Percentiles rank a stretch among this genome's conserved stretches.
Conservation (phyloP, 1,140 invertebrate genomes). For the Tetramorium alpestre region DNA sequence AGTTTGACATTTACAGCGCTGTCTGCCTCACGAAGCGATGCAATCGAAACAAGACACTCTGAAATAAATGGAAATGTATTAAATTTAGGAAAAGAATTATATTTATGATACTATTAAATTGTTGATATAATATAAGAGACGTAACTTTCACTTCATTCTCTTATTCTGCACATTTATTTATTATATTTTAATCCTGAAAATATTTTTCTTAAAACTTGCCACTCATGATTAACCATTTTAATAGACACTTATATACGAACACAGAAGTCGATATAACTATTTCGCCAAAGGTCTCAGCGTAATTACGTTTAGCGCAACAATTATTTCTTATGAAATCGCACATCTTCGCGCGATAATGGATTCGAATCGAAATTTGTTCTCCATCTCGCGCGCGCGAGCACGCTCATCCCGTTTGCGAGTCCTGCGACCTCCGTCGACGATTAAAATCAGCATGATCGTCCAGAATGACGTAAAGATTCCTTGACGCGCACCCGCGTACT, state of each 20-base stretch:
- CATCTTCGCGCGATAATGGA: constrained; percentile 9
- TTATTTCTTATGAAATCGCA: constrained; percentile 39
- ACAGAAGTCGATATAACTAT: background rate
- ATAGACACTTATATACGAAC: background rate
- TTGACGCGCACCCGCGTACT: constrained; percentile 41
- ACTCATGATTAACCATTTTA: background rate
- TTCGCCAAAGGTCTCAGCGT: background rate
- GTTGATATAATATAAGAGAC: background rate
- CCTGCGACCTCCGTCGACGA: constrained; percentile 24
- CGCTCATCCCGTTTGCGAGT: constrained; percentile 11
- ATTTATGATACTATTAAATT: background rate
- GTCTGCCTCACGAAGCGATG: background rate
- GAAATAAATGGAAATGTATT: background rate
- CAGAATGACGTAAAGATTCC: constrained; percentile 69
- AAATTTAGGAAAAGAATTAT: background rate
- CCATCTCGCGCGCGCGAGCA: background rate
- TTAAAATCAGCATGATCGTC: constrained; percentile 69
- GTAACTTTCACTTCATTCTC: background rate
- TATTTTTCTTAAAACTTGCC: background rate
- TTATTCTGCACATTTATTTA: background rate
- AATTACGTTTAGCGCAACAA: constrained; percentile 12
- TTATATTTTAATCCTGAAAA: background rate
- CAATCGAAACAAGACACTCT: background rate
- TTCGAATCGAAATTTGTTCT: constrained; percentile 21
- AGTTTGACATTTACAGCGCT: background rate